Evolutionary conservation across 2,113 vertebrate genomes (phyloP).

Genomic region (Plecotus auritus): DNA sequence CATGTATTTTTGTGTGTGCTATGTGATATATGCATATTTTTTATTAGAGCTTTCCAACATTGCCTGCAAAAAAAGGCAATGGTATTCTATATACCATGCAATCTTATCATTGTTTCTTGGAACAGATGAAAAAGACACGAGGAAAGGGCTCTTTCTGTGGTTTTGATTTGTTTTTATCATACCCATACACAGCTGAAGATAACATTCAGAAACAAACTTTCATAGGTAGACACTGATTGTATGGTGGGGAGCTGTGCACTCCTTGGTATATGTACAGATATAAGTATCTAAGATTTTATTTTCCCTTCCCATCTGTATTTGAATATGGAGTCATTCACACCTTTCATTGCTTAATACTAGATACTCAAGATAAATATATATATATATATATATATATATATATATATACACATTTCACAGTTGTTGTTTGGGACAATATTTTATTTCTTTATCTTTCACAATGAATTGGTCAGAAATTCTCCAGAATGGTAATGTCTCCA

Average conservation of each 20-base stretch:
- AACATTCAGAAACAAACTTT: slow-evolving; percentile 25
- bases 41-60: slow-evolving; percentile 61
- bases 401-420: no score
- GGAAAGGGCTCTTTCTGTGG: not conserved
- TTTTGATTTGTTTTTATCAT: slow-evolving; percentile 7
- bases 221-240: not conserved
- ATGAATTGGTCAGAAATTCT: slow-evolving; percentile 79
- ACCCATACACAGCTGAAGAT: not conserved
- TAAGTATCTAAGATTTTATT: not conserved
- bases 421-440: slow-evolving; percentile 68
- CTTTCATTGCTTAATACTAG: slow-evolving; percentile 68
- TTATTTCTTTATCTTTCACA: slow-evolving; percentile 74
- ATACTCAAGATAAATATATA: slow-evolving; percentile 52
- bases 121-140: slow-evolving; percentile 61
- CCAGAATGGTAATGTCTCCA: slow-evolving; percentile 72
- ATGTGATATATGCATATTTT: slow-evolving; percentile 32
- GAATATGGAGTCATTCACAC: slow-evolving; percentile 71
- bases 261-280: not conserved
- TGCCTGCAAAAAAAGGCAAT: slow-evolving; percentile 73
- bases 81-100: slow-evolving; percentile 76
- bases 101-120: slow-evolving; percentile 78
- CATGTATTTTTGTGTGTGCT: slow-evolving; percentile 73
- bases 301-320: slow-evolving; percentile 41
- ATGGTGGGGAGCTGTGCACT: not conserved
- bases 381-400: no score